Evolutionary conservation across 2,888 invertebrate species (phyloP), one percentile per base, ranked within the genome.

Genomic region (Perizoma flavofasciatum): DNA sequence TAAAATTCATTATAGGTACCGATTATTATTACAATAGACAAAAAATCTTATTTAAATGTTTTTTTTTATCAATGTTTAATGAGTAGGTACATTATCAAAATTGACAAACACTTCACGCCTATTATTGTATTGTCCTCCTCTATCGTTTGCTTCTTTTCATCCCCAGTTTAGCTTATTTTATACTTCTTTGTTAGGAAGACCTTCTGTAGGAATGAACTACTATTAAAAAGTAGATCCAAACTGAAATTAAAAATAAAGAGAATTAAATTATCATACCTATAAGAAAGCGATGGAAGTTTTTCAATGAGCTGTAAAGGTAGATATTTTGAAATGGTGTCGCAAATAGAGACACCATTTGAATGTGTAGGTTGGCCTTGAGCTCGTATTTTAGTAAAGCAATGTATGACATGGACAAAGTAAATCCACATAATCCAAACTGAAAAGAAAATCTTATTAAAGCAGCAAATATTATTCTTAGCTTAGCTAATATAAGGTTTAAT

Each of bases 141-240:
- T 40, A 10, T 44, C 11, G 11, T 54, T 43, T 34, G 43, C 5
- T 44, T 10, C 8, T 6, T 43, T 51, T 48, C 51, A 44, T 44
- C 33, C 40, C 47, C 46, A 47, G 60, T 34, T 58, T 56, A 50
- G 52, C 48, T 59, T 56, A 56, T 32, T 22, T 39, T 11, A 59
- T 35, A 46, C 44, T 41, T 39, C 59, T 50, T 64, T 22, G 22
- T 22, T 59, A 54, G 48, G 61, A 9, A 49, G 59, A 8, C 59
- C 70, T 67, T 77, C 78, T 81, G 75, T 78, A 86, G 70, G 82
- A 81, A 72, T 78, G 72, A 69, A 85, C 75, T 66, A 88, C 84
- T 71, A 80, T 73, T 78, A 86, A 58, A 79, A 83, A 87, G 79
- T 86, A 87, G 70, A 55, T 45, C 86, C 86, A 87, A 64, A 82